phyloP scores from a whole-genome alignment of 2,797 vertebrate genomes.

The Molossus alvarezi region DNA sequence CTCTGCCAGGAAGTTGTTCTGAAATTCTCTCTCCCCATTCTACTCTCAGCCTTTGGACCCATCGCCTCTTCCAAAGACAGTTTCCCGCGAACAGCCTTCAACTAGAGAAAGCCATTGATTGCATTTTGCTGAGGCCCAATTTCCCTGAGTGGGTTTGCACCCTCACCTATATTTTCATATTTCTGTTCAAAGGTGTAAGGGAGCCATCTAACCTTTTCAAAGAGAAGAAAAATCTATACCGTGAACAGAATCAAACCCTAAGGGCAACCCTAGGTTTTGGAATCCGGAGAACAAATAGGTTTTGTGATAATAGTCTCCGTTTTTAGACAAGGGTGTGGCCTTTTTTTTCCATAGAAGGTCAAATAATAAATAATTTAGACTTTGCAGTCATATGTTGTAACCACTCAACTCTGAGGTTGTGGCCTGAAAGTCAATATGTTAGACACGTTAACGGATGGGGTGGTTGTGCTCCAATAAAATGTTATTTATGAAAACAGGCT shows the following conservation, averaged over 20 bases:
- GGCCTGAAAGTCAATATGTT: background rate
- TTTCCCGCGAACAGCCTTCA: constrained; percentile 85
- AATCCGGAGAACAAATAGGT: background rate
- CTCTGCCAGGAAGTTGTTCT: background rate
- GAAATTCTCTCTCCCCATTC: constrained; percentile 28
- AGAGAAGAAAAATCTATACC: constrained; percentile 64
- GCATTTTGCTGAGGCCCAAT: constrained; percentile 78
- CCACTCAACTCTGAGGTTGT: no score
- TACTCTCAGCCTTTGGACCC: constrained; percentile 41
- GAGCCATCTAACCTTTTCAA: constrained; percentile 59
- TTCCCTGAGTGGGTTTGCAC: constrained; percentile 75
- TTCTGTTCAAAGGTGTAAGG: constrained; percentile 81
- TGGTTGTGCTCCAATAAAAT: background rate
- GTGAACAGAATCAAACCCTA: constrained; percentile 27
- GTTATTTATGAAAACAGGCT: constrained; percentile 2
- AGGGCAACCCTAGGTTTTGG: background rate
- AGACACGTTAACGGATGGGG: background rate
- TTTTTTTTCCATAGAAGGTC: background rate
- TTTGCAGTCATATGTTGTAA: background rate
- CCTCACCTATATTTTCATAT: constrained; percentile 75
- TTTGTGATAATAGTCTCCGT: background rate
- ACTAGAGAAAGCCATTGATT: constrained; percentile 80
- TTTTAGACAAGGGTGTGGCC: background rate
- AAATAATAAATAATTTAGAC: background rate
- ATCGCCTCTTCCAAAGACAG: constrained; percentile 64